A percentile compares a stretch with the other conserved stretches of the same genome.
These are phyloP conservation scores for Spizella passerina DNA, from an alignment of 2,797 vertebrate genomes.

Conservation along the genomic window DNA sequence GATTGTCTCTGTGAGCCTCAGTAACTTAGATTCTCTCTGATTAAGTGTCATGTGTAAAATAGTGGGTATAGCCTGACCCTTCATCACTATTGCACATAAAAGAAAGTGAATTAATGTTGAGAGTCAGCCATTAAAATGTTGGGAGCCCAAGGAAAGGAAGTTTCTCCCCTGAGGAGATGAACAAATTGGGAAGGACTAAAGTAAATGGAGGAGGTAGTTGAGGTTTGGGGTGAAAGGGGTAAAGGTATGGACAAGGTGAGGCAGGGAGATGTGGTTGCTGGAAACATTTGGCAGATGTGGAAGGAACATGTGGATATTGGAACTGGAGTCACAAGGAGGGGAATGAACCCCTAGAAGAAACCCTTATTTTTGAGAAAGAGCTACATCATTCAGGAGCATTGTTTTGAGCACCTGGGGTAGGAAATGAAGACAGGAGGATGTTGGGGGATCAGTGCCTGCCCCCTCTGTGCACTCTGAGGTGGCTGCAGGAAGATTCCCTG, in stretches of 20 bases:
- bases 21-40: not conserved
- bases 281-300: not conserved
- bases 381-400: not conserved
- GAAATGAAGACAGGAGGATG: not conserved
- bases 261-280: not conserved
- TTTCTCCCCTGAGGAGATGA: not conserved
- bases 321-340: not conserved
- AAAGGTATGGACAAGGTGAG: not conserved
- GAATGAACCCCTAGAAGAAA: not conserved
- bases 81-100: not conserved
- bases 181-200: not conserved
- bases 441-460: not conserved
- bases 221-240: not conserved
- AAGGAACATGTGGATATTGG: not conserved
- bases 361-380: not conserved
- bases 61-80: not conserved
- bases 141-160: not conserved
- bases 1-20: not conserved
- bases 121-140: not conserved
- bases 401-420: not conserved
- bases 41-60: not conserved
- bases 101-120: slow-evolving; percentile 15
- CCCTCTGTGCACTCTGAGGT: not conserved
- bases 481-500: not conserved
- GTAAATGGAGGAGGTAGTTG: slow-evolving; percentile 3